These are phyloP conservation scores for Gnathonemus echidnorhynchus DNA, from an alignment of 2,113 vertebrate genomes.

Conservation along the genomic window DNA sequence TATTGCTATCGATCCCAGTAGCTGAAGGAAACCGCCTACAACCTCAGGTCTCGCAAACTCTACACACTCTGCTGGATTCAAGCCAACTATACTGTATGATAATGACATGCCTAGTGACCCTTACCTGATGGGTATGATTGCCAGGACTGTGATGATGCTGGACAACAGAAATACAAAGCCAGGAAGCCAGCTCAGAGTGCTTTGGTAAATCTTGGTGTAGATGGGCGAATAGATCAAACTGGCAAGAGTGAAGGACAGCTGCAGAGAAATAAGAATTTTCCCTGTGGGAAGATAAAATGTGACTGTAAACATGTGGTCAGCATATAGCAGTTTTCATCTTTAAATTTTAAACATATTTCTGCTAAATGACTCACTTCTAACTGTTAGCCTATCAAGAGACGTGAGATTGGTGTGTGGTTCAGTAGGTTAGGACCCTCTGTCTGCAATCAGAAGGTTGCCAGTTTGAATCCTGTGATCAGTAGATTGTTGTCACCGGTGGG, in stretches of 20 bases:
- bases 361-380: not conserved
- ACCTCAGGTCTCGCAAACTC: not conserved
- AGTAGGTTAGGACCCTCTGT: not conserved
- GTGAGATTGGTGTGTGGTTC: not conserved
- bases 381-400: not conserved
- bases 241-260: slow-evolving; percentile 68
- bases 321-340: not conserved
- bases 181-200: slow-evolving; percentile 68
- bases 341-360: not conserved
- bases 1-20: not conserved
- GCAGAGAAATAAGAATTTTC: slow-evolving; percentile 70
- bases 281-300: slow-evolving; percentile 47
- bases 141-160: slow-evolving; percentile 66
- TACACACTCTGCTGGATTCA: not conserved
- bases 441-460: not conserved
- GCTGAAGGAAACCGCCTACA: not conserved
- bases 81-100: not conserved
- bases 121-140: slow-evolving; percentile 79
- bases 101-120: not conserved
- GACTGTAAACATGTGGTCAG: not conserved
- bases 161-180: slow-evolving; percentile 77
- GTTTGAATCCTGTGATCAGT: not conserved
- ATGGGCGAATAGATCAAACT: slow-evolving; percentile 71
- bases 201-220: slow-evolving; percentile 83
- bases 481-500: not conserved